Conservation (phyloP, 2,113 vertebrate species). For the Turdus rufiventris region DNA sequence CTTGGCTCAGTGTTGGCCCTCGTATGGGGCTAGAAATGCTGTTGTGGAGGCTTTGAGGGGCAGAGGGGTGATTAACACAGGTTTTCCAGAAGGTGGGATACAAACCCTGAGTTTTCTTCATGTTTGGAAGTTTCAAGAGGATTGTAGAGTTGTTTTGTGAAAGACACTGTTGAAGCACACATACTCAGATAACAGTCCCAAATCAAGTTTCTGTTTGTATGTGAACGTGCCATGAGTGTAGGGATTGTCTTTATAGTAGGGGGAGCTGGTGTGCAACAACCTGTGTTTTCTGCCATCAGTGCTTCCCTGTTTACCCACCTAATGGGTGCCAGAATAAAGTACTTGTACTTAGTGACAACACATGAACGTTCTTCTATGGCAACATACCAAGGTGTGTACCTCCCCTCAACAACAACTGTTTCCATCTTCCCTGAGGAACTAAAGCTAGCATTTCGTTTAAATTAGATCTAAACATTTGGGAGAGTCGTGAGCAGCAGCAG, state of each 20-base stretch:
- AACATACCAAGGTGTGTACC: not conserved
- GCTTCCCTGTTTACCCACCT: not conserved
- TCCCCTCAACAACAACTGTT: not conserved
- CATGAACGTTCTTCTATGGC: not conserved
- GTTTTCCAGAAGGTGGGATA: not conserved
- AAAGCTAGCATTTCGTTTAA: not conserved
- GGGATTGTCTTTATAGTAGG: not conserved
- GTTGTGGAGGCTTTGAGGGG: not conserved
- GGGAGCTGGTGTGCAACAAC: not conserved
- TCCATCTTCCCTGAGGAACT: not conserved
- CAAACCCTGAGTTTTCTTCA: not conserved
- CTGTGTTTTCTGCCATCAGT: not conserved
- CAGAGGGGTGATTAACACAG: not conserved
- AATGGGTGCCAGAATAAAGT: not conserved
- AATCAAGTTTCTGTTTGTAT: not conserved
- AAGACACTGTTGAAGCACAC: fast-evolving
- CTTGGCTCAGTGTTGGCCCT: not conserved
- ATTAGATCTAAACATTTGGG: not conserved
- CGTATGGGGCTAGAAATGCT: fast-evolving
- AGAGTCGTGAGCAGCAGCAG: not conserved
- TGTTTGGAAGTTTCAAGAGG: not conserved
- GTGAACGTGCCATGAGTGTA: not conserved
- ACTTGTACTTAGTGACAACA: not conserved
- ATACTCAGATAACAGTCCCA: not conserved
- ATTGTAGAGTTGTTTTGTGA: not conserved